Conservation (phyloP, 2,888 invertebrate species). For the Chrysomela aeneicollis region DNA sequence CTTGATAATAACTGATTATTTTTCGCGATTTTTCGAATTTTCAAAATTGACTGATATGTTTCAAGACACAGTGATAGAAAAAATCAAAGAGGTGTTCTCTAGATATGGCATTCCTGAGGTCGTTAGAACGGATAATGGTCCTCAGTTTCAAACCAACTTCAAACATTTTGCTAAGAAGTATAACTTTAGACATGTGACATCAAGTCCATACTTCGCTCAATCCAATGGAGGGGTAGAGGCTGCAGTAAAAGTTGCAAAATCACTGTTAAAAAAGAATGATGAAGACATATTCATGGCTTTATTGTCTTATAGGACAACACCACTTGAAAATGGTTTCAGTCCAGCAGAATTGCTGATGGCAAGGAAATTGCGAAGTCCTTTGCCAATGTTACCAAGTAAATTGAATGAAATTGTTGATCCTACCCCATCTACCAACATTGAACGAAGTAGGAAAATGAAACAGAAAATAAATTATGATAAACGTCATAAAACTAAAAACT, state of each 20-base stretch:
- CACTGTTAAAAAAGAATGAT: background rate
- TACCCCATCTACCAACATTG: background rate
- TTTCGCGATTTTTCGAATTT: slow-evolving; percentile 35
- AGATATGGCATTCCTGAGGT: slow-evolving; percentile 43
- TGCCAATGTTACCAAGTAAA: background rate
- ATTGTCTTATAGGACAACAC: no score
- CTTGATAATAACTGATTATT: slow-evolving; percentile 33
- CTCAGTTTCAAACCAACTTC: slow-evolving; percentile 43
- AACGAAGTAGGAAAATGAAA: background rate
- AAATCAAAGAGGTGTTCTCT: slow-evolving; percentile 39
- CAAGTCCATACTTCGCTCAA: slow-evolving; percentile 33
- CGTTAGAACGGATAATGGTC: slow-evolving; percentile 42
- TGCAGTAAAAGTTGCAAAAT: background rate
- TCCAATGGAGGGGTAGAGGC: no score
- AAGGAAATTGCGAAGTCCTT: background rate
- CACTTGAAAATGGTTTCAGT: background rate
- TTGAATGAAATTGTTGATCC: background rate
- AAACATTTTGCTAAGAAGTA: no score
- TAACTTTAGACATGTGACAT: no score
- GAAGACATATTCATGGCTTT: background rate
- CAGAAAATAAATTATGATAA: background rate
- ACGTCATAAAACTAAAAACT: background rate
- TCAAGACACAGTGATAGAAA: slow-evolving; percentile 30
- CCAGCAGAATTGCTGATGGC: background rate
- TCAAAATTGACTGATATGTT: slow-evolving; percentile 21